Evolutionary conservation across 2,113 vertebrate species (phyloP), one percentile per base, ranked within the genome.

Genomic region (Nematolebias whitei): DNA sequence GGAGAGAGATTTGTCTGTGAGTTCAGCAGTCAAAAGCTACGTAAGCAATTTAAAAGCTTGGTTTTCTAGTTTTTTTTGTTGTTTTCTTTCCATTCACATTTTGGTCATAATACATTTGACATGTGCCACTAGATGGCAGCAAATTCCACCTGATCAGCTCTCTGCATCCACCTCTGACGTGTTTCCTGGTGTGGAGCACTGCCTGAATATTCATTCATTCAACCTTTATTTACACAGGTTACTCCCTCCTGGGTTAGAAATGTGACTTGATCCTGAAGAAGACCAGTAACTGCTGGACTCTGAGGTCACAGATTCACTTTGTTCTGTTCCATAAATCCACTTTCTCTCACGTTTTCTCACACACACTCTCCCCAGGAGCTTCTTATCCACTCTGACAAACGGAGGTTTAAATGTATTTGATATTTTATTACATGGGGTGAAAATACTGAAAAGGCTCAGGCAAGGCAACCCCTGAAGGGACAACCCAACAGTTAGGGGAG

Each of bases 61-160:
- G 5, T 35, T 35, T 8, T 35, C 5, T 35, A 29, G 26, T 29
- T n/a, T n/a, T n/a, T n/a, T n/a, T n/a, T 29, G 26, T 29, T 29
- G 26, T 29, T 29, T 29, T 29, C 26, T 35, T 35, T 29, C 3
- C 13, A 23, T 14, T 3, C 7, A 23, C 22, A 2, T 20, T 23
- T 38, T 18, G 18, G 13, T 19, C n/a, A 20, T 59, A 55, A 40
- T 44, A 12, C 24, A 19, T 16, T 9, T 8, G 3, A 19, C 1
- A 1, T 51, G 41, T 43, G 64, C 85, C 93, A 89, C 67, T 91
- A 93, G 92, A 83, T 90, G 92, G 91, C 87, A 83, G 80, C 85
- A 92, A 65, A 85, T 74, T 66, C 76, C 85, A 68, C 14, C 5
- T 19, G 38, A 87, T 82, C 15, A 20, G 12, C 5, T 29, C 10